phyloP scores from a whole-genome alignment of 2,888 invertebrate genomes.

The Ophion ventricosus region DNA sequence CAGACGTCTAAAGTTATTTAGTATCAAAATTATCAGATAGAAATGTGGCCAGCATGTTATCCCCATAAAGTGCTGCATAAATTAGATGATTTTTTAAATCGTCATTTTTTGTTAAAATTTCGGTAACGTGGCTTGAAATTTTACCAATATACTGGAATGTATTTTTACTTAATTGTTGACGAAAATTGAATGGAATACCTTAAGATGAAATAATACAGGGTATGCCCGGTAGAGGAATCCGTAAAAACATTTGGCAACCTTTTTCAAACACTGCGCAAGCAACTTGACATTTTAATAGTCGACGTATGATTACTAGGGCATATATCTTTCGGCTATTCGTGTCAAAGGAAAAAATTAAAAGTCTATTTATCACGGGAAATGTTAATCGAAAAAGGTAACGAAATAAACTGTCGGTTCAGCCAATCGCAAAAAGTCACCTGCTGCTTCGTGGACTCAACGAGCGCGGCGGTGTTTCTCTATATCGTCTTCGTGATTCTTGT shows the following conservation, averaged over 20 bases:
- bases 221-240: background rate
- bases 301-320: background rate
- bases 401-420: background rate
- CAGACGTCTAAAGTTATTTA: too few species aligned
- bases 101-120: too few species aligned
- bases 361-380: background rate
- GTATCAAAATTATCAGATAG: too few species aligned
- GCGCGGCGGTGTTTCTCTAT: conserved; percentile 78
- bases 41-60: too few species aligned
- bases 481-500: conserved; percentile 76
- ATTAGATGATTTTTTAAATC: too few species aligned
- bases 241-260: background rate
- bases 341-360: background rate
- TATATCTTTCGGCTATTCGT: background rate
- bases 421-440: conserved; percentile 71
- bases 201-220: too few species aligned
- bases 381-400: background rate
- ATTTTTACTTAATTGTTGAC: too few species aligned
- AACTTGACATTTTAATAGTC: background rate
- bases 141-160: too few species aligned
- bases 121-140: too few species aligned
- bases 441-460: conserved; percentile 79
- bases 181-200: too few species aligned
- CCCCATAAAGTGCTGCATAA: too few species aligned
- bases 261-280: background rate